Evolutionary conservation across 2,888 invertebrate genomes (phyloP).

Genomic region (Teleiodes luculella): DNA sequence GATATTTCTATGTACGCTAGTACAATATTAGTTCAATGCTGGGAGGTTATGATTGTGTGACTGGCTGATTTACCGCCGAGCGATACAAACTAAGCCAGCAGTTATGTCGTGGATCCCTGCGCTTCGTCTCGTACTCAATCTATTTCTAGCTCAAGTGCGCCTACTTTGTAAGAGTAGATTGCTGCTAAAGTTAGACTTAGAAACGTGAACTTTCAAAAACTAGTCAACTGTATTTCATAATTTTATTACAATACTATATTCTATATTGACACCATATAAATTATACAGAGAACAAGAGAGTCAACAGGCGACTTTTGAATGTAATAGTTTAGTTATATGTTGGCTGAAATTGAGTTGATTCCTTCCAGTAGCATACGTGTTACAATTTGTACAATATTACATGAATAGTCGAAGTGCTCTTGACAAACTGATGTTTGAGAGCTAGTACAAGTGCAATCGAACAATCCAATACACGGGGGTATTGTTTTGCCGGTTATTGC

Average conservation of each 20-base stretch:
- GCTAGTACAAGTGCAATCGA: constrained; percentile 50
- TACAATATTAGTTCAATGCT: too few relatives aligned
- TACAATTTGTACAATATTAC: too few relatives aligned
- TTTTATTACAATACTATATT: too few relatives aligned
- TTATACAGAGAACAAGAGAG: too few relatives aligned
- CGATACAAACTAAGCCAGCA: background rate
- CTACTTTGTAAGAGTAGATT: constrained; percentile 7
- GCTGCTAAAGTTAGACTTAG: background rate
- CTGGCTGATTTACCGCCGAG: constrained; percentile 2
- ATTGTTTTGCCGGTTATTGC: constrained; percentile 75
- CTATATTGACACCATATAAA: too few relatives aligned
- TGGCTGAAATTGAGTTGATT: too few relatives aligned
- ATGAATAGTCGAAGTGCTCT: background rate
- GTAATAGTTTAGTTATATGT: too few relatives aligned
- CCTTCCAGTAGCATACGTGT: too few relatives aligned
- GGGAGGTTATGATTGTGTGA: constrained; percentile 1
- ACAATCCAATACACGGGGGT: constrained; percentile 60
- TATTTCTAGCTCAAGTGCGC: constrained; percentile 2
- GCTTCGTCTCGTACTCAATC: constrained; percentile 4
- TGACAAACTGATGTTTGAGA: constrained; percentile 5
- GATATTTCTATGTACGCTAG: too few relatives aligned
- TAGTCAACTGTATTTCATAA: background rate
- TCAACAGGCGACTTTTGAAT: too few relatives aligned
- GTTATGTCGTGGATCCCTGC: background rate
- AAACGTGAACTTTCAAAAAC: background rate